phyloP scores from a whole-genome alignment of 23 tunicate species.

The Ascidia mentula region DNA sequence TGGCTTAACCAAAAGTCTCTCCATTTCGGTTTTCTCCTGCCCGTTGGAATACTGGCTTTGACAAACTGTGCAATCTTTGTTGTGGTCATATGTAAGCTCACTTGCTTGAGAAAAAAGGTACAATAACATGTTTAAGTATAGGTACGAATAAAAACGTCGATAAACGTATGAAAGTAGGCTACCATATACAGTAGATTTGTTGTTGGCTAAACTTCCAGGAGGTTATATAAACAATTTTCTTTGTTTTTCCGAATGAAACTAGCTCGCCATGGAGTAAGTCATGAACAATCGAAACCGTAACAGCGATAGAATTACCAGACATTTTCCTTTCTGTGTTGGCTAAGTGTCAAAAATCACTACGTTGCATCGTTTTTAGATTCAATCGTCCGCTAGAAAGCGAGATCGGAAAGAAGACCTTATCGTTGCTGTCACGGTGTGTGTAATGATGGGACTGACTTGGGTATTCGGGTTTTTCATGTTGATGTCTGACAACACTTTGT shows the following conservation, averaged over 20 bases:
- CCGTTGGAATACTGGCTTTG: slow-evolving; percentile 22
- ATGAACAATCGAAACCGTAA: too few species aligned
- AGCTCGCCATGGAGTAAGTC: too few species aligned
- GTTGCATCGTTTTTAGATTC: slow-evolving; percentile 3
- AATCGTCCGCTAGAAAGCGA: neutral
- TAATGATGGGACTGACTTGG: slow-evolving; percentile 49
- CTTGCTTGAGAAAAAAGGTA: neutral
- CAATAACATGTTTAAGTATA: neutral
- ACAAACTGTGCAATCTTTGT: slow-evolving; percentile 19
- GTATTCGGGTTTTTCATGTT: slow-evolving; percentile 34
- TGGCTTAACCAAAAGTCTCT: slow-evolving; percentile 30
- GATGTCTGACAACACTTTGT: slow-evolving; percentile 16
- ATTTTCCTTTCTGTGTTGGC: too few species aligned
- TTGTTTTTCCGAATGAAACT: too few species aligned
- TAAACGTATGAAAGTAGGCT: too few species aligned
- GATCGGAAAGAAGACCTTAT: neutral
- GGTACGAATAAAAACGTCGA: neutral
- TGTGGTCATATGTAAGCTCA: slow-evolving; percentile 15
- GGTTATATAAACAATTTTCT: too few species aligned
- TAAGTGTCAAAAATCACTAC: too few species aligned
- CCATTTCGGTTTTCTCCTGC: slow-evolving; percentile 34
- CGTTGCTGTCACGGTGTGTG: slow-evolving; percentile 11
- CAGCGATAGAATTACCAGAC: too few species aligned
- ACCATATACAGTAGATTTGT: too few species aligned
- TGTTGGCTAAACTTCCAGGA: too few species aligned